phyloP scores from a whole-genome alignment of 2,888 invertebrate species.

The Cerastis rubricosa region DNA sequence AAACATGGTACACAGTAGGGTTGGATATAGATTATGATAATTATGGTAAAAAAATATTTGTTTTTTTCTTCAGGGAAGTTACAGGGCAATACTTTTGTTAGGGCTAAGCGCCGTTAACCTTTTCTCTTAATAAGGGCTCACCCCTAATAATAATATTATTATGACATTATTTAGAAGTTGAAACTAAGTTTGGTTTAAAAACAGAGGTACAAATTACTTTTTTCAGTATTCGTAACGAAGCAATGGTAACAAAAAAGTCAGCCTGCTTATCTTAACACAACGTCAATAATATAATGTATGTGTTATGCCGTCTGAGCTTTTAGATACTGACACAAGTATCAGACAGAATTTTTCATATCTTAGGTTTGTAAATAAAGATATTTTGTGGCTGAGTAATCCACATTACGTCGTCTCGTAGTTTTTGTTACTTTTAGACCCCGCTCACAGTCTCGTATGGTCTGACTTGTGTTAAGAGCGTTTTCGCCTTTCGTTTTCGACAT shows the following conservation, averaged over 20 bases:
- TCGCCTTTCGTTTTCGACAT: too few relatives aligned
- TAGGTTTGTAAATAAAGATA: constrained; percentile 31
- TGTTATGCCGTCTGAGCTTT: constrained; percentile 1
- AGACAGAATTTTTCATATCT: constrained; percentile 15
- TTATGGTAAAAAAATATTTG: too few relatives aligned
- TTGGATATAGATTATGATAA: too few relatives aligned
- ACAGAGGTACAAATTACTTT: neutral
- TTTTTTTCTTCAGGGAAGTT: too few relatives aligned
- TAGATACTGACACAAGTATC: constrained; percentile 17
- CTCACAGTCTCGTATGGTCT: neutral
- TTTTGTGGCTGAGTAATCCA: constrained; percentile 30
- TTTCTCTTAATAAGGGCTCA: neutral
- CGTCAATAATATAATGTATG: neutral
- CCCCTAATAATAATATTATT: neutral
- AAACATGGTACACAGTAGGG: too few relatives aligned
- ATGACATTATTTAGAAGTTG: neutral
- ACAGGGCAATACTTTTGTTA: neutral
- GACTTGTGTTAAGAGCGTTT: neutral
- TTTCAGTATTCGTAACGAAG: neutral
- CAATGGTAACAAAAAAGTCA: neutral
- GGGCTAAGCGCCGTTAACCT: neutral
- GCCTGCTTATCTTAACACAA: neutral
- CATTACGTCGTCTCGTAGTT: constrained; percentile 32
- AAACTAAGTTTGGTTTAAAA: neutral
- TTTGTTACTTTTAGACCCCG: constrained; percentile 21